Evolutionary conservation across 2,113 vertebrate genomes (phyloP).

Genomic region (Apodemus speciosus): DNA sequence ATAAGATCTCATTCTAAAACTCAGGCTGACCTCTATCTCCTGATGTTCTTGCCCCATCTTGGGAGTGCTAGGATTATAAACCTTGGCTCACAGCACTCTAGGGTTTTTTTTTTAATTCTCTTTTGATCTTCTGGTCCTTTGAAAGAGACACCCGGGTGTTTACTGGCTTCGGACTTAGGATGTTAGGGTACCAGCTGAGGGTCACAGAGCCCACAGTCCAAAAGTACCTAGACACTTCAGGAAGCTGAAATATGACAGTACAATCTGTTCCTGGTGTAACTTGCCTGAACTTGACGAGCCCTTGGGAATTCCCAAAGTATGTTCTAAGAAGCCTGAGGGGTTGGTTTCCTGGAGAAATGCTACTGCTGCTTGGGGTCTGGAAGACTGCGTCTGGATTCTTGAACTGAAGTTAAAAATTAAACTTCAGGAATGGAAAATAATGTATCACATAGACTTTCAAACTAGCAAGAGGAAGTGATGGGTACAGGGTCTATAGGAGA

Average conservation of each 20-base stretch:
- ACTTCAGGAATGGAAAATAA: background rate
- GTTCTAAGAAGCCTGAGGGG: background rate
- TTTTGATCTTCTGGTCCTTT: background rate
- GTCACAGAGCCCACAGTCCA: background rate
- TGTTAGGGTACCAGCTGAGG: background rate
- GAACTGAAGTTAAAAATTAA: background rate
- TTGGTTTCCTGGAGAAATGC: background rate
- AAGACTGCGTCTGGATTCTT: background rate
- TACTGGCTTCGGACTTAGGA: too few species aligned
- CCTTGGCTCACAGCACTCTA: background rate
- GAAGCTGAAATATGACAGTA: background rate
- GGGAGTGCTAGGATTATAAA: background rate
- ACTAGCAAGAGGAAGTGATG: background rate
- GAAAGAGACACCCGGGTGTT: background rate
- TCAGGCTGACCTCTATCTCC: background rate
- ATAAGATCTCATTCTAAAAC: background rate
- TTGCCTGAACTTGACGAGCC: background rate
- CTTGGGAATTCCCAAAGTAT: background rate
- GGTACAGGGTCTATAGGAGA: background rate
- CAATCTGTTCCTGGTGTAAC: background rate
- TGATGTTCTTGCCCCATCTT: background rate
- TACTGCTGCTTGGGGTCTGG: background rate
- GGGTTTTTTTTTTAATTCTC: background rate
- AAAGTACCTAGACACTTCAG: accelerated
- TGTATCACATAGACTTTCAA: background rate